These are phyloP conservation scores for Drosophila quinaria DNA, from an alignment of 2,888 invertebrate genomes.

Conservation along the genomic window DNA sequence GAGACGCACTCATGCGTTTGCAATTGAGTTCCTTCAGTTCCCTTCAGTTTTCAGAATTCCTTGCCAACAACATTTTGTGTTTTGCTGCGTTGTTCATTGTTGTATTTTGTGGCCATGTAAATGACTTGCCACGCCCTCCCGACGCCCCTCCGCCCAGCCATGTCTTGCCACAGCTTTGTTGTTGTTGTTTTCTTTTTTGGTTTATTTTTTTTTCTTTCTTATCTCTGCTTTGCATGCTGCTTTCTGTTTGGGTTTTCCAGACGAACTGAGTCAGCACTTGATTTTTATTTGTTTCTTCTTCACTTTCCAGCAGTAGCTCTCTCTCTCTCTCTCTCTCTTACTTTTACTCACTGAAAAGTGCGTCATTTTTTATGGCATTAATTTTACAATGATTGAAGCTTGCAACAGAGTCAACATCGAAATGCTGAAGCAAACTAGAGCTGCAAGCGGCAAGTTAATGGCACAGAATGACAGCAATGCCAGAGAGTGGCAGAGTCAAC, in stretches of 20 bases:
- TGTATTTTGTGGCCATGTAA: conserved; percentile 72
- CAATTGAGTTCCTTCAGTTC: conserved; percentile 7
- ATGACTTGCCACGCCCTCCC: conserved; percentile 47
- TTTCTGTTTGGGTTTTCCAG: conserved; percentile 51
- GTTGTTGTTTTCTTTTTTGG: neutral
- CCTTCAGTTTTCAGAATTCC: neutral
- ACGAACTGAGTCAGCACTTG: conserved; percentile 77
- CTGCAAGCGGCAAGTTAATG: conserved; percentile 22
- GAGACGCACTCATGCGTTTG: conserved; percentile 54
- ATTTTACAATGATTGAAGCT: conserved; percentile 70
- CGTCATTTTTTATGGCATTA: conserved; percentile 71
- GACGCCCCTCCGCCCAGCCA: neutral
- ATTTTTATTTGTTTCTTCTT: conserved; percentile 76
- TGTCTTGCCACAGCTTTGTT: conserved; percentile 12
- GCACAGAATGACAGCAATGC: conserved; percentile 26
- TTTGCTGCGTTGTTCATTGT: conserved; percentile 51
- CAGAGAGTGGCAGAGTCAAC: conserved; percentile 31
- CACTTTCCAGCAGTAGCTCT: conserved; percentile 34
- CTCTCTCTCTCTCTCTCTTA: neutral
- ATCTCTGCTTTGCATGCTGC: conserved; percentile 77
- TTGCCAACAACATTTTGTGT: conserved; percentile 36
- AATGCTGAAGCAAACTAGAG: neutral
- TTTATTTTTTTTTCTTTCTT: conserved; percentile 46
- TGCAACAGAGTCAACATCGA: conserved; percentile 16
- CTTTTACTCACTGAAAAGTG: conserved; percentile 26